These are phyloP conservation scores for Gonioctena quinquepunctata DNA, from an alignment of 1,140 invertebrate genomes.

Conservation along the genomic window DNA sequence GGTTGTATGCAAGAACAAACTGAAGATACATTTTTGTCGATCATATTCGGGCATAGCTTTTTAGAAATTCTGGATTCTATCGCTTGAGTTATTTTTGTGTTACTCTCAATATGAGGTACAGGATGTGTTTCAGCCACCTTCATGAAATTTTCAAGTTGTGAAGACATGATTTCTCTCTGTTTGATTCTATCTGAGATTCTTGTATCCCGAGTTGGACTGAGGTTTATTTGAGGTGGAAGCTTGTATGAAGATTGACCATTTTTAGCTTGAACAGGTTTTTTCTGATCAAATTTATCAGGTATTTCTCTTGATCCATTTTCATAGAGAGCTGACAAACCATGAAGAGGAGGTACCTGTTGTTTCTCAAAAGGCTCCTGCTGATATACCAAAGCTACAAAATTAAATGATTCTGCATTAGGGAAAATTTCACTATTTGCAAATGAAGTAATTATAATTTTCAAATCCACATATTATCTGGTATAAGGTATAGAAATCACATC, in stretches of 20 bases:
- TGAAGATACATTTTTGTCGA: too few relatives aligned
- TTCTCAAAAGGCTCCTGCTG: not conserved
- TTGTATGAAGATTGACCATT: not conserved
- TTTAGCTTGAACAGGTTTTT: not conserved
- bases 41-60: not conserved
- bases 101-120: conserved; percentile 3
- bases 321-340: not conserved
- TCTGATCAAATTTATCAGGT: not conserved
- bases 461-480: too few relatives aligned
- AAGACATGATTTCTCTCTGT: conserved; percentile 25
- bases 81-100: conserved; percentile 5
- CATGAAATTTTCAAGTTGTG: conserved; percentile 33
- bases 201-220: conserved; percentile 23
- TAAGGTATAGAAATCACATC: too few relatives aligned
- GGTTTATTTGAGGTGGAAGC: not conserved
- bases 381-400: not conserved
- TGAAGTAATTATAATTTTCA: too few relatives aligned
- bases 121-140: not conserved
- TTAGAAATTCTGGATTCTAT: conserved; percentile 1
- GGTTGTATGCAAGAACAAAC: too few relatives aligned
- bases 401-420: too few relatives aligned
- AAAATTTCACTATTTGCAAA: too few relatives aligned
- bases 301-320: not conserved
- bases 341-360: not conserved
- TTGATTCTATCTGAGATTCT: conserved; percentile 46